Conservation (phyloP, 1,140 invertebrate genomes). For the Hestina assimilis region DNA sequence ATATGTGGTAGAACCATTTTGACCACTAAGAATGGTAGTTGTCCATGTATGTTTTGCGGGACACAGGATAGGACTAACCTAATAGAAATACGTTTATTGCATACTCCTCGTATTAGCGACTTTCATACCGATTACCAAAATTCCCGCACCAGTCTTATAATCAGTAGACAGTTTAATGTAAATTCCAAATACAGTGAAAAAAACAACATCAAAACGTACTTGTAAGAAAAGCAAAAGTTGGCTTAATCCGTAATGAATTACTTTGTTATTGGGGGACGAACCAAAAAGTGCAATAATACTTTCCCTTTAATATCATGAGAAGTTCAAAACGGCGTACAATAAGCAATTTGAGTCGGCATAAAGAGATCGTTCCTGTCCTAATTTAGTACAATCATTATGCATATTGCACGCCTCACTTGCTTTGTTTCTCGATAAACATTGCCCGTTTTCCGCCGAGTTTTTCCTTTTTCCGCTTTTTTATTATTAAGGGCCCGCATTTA, state of each 20-base stretch:
- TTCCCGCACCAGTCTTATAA: no score
- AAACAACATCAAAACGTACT: not conserved
- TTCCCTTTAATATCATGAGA: constrained; percentile 28
- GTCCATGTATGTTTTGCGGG: no score
- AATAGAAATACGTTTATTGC: no score
- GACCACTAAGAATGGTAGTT: no score
- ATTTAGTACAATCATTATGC: constrained; percentile 70
- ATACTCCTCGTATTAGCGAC: no score
- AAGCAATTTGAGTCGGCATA: constrained; percentile 60
- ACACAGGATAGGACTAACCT: no score
- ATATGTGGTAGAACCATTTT: no score
- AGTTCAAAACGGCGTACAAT: constrained; percentile 50
- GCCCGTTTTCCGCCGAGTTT: constrained; percentile 51
- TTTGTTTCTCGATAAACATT: constrained; percentile 68
- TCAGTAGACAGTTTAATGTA: no score
- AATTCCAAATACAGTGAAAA: not conserved
- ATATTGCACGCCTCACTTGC: constrained; percentile 61
- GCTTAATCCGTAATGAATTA: constrained; percentile 13
- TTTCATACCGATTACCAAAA: no score
- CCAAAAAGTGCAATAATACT: constrained; percentile 25
- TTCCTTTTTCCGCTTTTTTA: constrained; percentile 65
- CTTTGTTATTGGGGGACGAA: constrained; percentile 15
- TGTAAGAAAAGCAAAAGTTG: not conserved
- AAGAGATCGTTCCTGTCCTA: constrained; percentile 53
- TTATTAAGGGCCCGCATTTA: constrained; percentile 61